Evolutionary conservation across 2,797 vertebrate genomes (phyloP).

Genomic region (Lacerta viridis): DNA sequence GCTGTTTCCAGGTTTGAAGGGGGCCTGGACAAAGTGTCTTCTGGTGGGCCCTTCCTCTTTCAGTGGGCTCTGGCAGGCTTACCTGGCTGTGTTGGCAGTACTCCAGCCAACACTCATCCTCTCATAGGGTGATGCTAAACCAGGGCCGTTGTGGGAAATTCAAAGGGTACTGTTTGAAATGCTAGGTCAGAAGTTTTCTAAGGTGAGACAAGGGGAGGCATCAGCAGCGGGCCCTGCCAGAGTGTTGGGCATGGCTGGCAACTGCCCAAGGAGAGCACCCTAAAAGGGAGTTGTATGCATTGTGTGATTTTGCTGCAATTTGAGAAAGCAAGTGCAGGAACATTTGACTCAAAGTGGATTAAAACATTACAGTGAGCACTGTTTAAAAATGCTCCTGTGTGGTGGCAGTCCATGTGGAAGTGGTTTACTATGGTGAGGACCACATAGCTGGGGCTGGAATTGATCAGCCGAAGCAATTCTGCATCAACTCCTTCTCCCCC

Average conservation of each 20-base stretch:
- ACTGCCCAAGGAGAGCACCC: not conserved
- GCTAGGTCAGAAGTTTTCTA: not conserved
- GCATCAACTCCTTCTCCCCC: not conserved
- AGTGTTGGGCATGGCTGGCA: not conserved
- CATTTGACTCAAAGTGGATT: not conserved
- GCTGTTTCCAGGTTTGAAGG: not conserved
- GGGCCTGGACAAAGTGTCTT: not conserved
- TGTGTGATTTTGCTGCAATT: not conserved
- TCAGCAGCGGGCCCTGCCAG: not conserved
- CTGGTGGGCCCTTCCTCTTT: not conserved
- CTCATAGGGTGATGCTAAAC: not conserved
- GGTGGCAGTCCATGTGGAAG: not conserved
- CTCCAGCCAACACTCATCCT: not conserved
- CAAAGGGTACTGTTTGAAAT: not conserved
- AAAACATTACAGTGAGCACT: not conserved
- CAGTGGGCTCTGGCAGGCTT: not conserved
- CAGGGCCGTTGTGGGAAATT: not conserved
- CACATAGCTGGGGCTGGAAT: not conserved
- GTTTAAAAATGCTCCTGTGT: too few relatives aligned
- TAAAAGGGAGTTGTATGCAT: not conserved
- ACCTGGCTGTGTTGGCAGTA: not conserved
- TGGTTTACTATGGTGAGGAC: not conserved
- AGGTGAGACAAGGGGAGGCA: not conserved
- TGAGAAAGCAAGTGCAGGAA: not conserved
- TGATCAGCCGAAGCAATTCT: not conserved